A percentile compares a stretch with the other conserved stretches of the same genome.
These are phyloP conservation scores for Numenius phaeopus DNA, from an alignment of 2,797 vertebrate species.

Conservation along the genomic window DNA sequence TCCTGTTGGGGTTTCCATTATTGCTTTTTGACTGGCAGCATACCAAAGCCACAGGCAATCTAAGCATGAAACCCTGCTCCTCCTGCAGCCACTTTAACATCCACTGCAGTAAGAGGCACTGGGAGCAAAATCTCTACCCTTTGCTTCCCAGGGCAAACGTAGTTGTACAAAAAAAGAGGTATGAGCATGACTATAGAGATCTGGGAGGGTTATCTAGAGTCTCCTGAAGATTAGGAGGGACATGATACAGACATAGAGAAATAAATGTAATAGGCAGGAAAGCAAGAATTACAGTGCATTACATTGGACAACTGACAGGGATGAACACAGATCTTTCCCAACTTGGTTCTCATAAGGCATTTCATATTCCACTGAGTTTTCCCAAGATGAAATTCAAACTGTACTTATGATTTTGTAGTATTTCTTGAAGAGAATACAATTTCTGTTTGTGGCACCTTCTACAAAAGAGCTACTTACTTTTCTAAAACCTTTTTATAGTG, in stretches of 20 bases:
- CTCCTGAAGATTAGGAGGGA: background rate
- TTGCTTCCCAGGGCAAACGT: background rate
- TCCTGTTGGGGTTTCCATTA: conserved; percentile 50
- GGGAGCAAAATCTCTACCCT: background rate
- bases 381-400: background rate
- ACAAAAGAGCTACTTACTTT: background rate
- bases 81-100: background rate
- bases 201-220: background rate
- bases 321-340: background rate
- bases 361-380: background rate
- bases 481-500: background rate
- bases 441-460: background rate
- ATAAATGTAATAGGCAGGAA: background rate
- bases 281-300: background rate
- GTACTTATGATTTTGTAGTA: background rate
- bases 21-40: conserved; percentile 40
- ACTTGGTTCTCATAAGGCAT: background rate
- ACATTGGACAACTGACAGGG: background rate
- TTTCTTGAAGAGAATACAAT: background rate
- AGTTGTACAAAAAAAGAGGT: background rate
- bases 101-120: background rate
- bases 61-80: background rate
- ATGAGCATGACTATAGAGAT: background rate
- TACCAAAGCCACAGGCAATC: conserved; percentile 13
- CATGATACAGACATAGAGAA: background rate